Percentiles rank a stretch among this genome's conserved stretches.
Conservation (phyloP, 2,888 invertebrate genomes). For the Tetrapedia diversipes region DNA sequence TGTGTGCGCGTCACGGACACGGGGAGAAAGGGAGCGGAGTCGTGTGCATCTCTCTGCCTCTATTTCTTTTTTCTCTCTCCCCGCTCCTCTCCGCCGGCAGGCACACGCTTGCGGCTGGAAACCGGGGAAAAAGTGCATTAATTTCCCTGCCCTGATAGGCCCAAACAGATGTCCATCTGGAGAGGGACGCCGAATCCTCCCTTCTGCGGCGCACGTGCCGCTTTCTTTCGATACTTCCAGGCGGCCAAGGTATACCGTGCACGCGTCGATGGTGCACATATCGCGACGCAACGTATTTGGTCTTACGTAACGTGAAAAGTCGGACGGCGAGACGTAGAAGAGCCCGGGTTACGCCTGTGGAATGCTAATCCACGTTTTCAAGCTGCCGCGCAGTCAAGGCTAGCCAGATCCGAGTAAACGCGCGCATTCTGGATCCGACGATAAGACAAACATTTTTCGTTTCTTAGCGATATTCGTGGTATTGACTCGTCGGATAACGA, state of each 20-base stretch:
- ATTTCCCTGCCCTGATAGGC: conserved; percentile 56
- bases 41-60: conserved; percentile 36
- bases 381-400: no score
- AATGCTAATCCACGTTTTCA: conserved; percentile 10
- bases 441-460: no score
- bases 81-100: conserved; percentile 16
- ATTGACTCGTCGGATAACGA: no score
- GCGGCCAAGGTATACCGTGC: conserved; percentile 17
- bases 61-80: conserved; percentile 11
- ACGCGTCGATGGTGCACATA: neutral
- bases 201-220: conserved; percentile 51
- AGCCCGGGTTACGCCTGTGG: neutral
- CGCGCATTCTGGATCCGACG: no score
- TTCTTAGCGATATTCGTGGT: no score
- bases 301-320: conserved; percentile 10
- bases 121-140: conserved; percentile 64
- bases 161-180: conserved; percentile 58
- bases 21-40: conserved; percentile 10
- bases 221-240: conserved; percentile 23
- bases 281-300: neutral
- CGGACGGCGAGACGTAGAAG: neutral
- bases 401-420: no score
- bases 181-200: conserved; percentile 41
- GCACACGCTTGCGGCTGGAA: conserved; percentile 48
- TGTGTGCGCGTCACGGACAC: conserved; percentile 13